These are phyloP conservation scores for Pangasianodon hypophthalmus DNA, from an alignment of 2,113 vertebrate species.

Conservation along the genomic window DNA sequence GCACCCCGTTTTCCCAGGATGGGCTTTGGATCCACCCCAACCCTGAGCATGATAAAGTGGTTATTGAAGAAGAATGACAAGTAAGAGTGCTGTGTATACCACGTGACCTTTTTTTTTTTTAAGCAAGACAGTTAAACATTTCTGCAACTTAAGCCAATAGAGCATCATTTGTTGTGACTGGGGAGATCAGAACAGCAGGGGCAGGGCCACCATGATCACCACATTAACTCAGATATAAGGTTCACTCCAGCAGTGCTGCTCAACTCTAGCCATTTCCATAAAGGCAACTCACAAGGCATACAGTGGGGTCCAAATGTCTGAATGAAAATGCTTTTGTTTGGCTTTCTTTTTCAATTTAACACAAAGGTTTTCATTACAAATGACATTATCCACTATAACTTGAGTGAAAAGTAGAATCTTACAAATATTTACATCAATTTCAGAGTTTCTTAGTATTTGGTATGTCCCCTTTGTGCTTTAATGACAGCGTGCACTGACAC, in stretches of 20 bases:
- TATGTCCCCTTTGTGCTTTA: not conserved
- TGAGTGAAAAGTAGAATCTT: not conserved
- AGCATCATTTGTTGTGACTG: not conserved
- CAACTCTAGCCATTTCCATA: not conserved
- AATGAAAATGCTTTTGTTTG: not conserved
- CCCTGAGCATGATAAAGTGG: not conserved
- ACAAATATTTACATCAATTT: no score
- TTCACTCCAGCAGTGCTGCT: not conserved
- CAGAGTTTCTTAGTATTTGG: no score
- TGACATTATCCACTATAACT: not conserved
- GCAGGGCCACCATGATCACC: not conserved
- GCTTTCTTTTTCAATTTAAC: not conserved
- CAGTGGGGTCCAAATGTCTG: not conserved
- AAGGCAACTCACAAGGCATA: not conserved
- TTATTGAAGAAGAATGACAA: not conserved
- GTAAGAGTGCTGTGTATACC: not conserved
- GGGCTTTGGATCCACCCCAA: not conserved
- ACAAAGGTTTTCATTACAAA: not conserved
- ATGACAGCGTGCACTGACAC: not conserved
- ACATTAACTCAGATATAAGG: not conserved
- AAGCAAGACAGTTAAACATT: not conserved
- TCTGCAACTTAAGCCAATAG: not conserved
- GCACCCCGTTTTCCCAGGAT: not conserved
- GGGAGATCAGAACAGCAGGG: not conserved
- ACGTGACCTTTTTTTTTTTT: not conserved